phyloP scores from a whole-genome alignment of 2,797 vertebrate species.

The Spinibarbus caldwelli region DNA sequence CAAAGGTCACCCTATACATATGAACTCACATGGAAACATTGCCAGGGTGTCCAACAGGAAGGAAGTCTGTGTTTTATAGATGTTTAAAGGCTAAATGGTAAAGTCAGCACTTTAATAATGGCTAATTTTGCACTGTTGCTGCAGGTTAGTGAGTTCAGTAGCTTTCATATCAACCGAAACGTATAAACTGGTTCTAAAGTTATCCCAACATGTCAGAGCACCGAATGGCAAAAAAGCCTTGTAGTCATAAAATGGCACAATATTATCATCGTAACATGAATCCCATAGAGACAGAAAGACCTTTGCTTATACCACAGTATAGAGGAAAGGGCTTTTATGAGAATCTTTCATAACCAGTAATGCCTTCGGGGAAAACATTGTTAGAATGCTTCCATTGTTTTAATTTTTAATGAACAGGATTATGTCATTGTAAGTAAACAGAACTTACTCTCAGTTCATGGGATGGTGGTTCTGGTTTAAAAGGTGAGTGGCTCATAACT shows the following conservation, averaged over 20 bases:
- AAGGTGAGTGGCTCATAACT: background rate
- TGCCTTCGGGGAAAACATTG: background rate
- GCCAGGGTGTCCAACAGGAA: background rate
- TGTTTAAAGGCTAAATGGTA: background rate
- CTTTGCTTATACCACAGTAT: conserved; percentile 3
- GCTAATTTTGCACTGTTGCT: background rate
- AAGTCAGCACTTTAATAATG: background rate
- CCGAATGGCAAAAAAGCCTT: background rate
- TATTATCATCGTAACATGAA: conserved; percentile 19
- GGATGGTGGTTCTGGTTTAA: background rate
- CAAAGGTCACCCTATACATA: background rate
- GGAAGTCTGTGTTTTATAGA: background rate
- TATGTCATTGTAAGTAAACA: conserved; percentile 12
- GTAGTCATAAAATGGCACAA: conserved; percentile 24
- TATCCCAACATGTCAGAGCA: conserved; percentile 21
- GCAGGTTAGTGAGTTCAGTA: background rate
- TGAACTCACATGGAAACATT: background rate
- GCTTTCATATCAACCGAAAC: background rate
- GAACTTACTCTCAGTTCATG: background rate
- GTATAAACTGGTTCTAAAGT: background rate
- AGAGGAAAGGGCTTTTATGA: background rate
- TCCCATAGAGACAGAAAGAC: background rate
- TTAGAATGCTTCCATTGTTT: conserved; percentile 12
- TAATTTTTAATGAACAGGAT: background rate
- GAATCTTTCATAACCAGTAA: background rate